phyloP scores from a whole-genome alignment of 2,113 vertebrate species.

The Tachuris rubrigastra region DNA sequence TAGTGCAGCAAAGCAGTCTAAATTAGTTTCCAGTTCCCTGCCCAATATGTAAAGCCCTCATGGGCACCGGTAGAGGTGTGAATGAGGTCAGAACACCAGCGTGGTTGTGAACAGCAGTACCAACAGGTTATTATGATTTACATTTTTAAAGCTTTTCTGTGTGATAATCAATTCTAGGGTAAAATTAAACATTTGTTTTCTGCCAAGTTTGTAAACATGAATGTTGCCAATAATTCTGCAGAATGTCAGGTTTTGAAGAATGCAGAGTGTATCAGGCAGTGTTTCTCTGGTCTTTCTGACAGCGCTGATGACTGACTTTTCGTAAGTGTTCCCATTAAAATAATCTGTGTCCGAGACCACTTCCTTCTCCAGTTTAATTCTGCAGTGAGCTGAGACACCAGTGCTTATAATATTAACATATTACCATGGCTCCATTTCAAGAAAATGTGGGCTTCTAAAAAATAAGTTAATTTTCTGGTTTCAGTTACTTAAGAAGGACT shows the following conservation, averaged over 20 bases:
- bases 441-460: background rate
- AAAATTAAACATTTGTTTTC: background rate
- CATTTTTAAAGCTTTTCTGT: conserved; percentile 1
- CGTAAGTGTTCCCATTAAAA: background rate
- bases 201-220: background rate
- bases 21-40: background rate
- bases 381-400: background rate
- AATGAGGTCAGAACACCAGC: background rate
- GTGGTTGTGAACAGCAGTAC: background rate
- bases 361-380: background rate
- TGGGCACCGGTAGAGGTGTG: background rate
- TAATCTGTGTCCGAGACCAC: background rate
- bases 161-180: background rate
- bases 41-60: background rate
- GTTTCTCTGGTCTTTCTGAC: background rate
- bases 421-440: background rate
- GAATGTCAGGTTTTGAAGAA: background rate
- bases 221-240: background rate
- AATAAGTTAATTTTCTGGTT: background rate
- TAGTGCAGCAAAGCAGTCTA: background rate
- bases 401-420: background rate
- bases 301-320: background rate
- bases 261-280: background rate
- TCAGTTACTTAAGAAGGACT: background rate
- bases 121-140: background rate